Evolutionary conservation across 2,888 invertebrate species (phyloP).

Genomic region (Tinea pellionella): DNA sequence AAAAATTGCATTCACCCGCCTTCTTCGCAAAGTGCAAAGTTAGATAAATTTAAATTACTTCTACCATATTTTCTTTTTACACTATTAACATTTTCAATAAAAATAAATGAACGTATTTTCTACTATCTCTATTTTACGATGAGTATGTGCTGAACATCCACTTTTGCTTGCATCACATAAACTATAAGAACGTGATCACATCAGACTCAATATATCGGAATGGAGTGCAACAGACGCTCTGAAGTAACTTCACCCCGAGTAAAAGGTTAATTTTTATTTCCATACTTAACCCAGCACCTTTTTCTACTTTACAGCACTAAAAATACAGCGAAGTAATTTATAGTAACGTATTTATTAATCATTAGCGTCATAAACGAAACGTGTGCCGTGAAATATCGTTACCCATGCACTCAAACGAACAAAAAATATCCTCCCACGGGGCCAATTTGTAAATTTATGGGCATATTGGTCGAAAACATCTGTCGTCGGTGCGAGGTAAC

Average conservation of each 20-base stretch:
- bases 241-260: not conserved
- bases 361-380: conserved; percentile 13
- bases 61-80: not conserved
- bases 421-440: conserved; percentile 16
- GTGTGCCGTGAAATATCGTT: conserved; percentile 14
- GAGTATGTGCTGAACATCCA: not conserved
- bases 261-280: not conserved
- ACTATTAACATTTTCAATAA: not conserved
- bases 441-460: conserved; percentile 18
- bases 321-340: not conserved
- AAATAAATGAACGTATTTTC: not conserved
- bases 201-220: no score
- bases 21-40: not conserved
- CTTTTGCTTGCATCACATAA: not conserved
- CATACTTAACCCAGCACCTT: not conserved
- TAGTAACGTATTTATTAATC: conserved; percentile 11
- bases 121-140: not conserved
- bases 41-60: not conserved
- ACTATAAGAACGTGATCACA: not conserved
- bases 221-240: not conserved
- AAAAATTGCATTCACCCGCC: not conserved
- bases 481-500: conserved; percentile 13
- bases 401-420: conserved; percentile 6
- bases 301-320: conserved; percentile 3
- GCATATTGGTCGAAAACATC: conserved; percentile 17